A percentile compares a stretch with the other conserved stretches of the same genome.
These are phyloP conservation scores for Candoia aspera DNA, from an alignment of 2,113 vertebrate species.

Conservation along the genomic window DNA sequence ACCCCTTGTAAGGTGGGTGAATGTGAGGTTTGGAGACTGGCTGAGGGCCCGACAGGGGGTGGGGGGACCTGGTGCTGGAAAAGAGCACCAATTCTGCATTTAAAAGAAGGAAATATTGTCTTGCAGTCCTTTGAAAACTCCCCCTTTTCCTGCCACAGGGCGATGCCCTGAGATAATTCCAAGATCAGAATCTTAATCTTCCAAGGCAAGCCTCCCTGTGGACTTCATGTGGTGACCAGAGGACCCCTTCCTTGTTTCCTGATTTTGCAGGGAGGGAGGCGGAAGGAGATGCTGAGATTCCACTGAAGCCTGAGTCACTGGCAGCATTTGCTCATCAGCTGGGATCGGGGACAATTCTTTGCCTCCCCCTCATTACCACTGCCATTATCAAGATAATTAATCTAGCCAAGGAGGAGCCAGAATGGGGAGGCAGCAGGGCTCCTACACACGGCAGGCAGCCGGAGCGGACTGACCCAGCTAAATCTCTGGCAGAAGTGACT, in stretches of 20 bases:
- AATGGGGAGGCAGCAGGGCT: neutral
- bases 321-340: neutral
- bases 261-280: neutral
- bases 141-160: no score
- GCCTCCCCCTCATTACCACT: fast-evolving
- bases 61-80: neutral
- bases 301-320: constrained; percentile 6
- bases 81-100: neutral
- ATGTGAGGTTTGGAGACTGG: neutral
- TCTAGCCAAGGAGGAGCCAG: neutral
- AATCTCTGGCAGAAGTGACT: neutral
- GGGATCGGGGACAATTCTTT: fast-evolving
- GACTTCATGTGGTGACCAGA: neutral
- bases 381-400: neutral
- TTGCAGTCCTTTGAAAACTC: neutral
- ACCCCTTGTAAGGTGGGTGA: neutral
- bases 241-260: neutral
- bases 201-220: neutral
- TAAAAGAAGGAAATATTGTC: no score
- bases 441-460: neutral
- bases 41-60: neutral
- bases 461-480: neutral
- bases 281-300: neutral
- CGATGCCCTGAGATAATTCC: no score
- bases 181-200: no score